These are phyloP conservation scores for Penaeus vannamei DNA, from an alignment of 1,140 invertebrate species.

Conservation along the genomic window DNA sequence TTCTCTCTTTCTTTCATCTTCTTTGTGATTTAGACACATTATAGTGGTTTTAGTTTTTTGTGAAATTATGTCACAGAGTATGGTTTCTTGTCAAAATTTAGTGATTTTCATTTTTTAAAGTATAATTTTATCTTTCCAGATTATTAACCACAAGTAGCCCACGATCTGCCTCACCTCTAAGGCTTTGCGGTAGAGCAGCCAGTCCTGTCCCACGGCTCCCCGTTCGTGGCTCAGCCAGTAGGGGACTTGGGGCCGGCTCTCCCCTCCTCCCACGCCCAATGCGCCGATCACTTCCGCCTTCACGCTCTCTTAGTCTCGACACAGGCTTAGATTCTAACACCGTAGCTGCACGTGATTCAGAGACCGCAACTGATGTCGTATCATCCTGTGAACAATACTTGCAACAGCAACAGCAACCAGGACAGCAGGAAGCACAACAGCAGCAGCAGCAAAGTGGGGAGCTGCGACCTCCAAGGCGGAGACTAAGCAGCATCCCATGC, in stretches of 20 bases:
- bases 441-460: conserved; percentile 16
- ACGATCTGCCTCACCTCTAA: conserved; percentile 64
- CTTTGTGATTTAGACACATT: background rate
- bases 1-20: too few relatives aligned
- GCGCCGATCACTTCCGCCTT: conserved; percentile 59
- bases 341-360: conserved; percentile 38
- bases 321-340: conserved; percentile 64
- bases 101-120: background rate
- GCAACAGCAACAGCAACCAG: conserved; percentile 44
- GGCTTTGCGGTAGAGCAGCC: conserved; percentile 50
- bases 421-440: conserved; percentile 22
- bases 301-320: conserved; percentile 67
- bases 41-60: background rate
- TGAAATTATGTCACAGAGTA: too few relatives aligned
- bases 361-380: conserved; percentile 58
- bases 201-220: conserved; percentile 60
- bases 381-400: conserved; percentile 61
- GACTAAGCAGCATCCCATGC: conserved; percentile 60
- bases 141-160: conserved; percentile 60
- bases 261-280: conserved; percentile 59
- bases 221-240: conserved; percentile 41
- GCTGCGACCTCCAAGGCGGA: conserved; percentile 39
- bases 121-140: conserved; percentile 29
- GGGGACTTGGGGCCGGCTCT: conserved; percentile 58
- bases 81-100: background rate